Percentiles rank a stretch among this genome's conserved stretches.
Conservation (phyloP, 2,888 invertebrate species). For the Drosophila neonasuta region DNA sequence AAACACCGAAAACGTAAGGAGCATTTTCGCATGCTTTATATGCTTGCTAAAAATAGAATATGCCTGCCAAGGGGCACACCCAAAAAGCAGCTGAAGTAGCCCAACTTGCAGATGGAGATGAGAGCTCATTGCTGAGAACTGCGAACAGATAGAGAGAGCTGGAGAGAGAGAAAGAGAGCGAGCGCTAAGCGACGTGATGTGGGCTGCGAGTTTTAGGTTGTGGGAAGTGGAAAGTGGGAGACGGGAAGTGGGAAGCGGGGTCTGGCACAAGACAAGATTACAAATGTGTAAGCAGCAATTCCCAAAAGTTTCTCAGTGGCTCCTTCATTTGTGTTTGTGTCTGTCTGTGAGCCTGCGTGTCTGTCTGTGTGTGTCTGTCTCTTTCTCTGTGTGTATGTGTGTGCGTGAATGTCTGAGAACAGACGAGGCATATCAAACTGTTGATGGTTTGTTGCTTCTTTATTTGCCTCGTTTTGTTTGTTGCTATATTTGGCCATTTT, state of each 20-base stretch:
- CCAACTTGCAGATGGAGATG: slow-evolving; percentile 6
- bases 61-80: slow-evolving; percentile 73
- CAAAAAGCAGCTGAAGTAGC: slow-evolving; percentile 59
- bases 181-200: neutral
- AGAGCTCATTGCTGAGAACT: neutral
- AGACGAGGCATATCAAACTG: slow-evolving; percentile 74
- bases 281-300: slow-evolving; percentile 76
- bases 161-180: neutral
- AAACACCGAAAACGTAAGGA: slow-evolving; percentile 45
- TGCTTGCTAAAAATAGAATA: slow-evolving; percentile 70
- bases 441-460: slow-evolving; percentile 77
- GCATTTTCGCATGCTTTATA: slow-evolving; percentile 55
- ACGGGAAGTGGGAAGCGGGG: neutral
- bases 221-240: neutral
- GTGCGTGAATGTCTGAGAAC: slow-evolving; percentile 38
- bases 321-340: slow-evolving; percentile 12
- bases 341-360: slow-evolving; percentile 7
- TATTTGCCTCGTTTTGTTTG: slow-evolving; percentile 71
- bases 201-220: slow-evolving; percentile 1
- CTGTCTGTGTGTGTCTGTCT: slow-evolving; percentile 27
- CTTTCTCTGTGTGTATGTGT: slow-evolving; percentile 8
- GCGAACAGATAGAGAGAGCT: neutral
- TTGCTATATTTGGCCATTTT: slow-evolving; percentile 74
- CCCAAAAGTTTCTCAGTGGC: slow-evolving; percentile 62
- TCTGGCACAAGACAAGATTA: slow-evolving; percentile 71